A percentile compares a stretch with the other conserved stretches of the same genome.
Conservation (phyloP, 2,888 invertebrate species). For the Macropis europaea region DNA sequence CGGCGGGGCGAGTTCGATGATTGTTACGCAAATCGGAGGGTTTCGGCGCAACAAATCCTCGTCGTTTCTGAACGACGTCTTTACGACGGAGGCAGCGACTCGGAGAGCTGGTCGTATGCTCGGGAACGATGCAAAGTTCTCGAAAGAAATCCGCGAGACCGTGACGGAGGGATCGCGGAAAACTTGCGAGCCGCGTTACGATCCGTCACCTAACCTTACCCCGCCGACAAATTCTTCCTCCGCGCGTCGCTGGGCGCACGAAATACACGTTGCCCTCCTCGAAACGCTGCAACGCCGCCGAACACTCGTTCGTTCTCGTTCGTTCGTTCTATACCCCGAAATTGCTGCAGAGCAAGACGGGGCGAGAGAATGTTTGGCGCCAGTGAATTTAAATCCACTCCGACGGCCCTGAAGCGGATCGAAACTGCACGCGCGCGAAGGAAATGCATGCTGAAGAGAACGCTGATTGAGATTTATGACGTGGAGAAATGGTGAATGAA, state of each 20-base stretch:
- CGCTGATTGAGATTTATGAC: too few relatives aligned
- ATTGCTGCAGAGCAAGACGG: too few relatives aligned
- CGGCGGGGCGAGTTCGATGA: neutral
- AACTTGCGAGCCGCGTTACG: conserved; percentile 14
- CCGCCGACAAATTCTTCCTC: neutral
- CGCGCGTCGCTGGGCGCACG: neutral
- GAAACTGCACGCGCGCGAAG: too few relatives aligned
- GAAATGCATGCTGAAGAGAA: too few relatives aligned
- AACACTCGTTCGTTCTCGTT: neutral
- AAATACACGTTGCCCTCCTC: too few relatives aligned
- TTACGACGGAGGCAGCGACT: neutral
- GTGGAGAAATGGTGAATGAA: too few relatives aligned
- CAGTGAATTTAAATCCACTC: conserved; percentile 48
- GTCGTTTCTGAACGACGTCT: neutral
- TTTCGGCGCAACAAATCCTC: conserved; percentile 4
- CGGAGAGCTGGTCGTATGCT: neutral
- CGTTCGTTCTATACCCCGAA: too few relatives aligned
- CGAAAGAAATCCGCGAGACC: conserved; percentile 6
- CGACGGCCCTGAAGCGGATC: too few relatives aligned
- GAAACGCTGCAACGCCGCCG: too few relatives aligned
- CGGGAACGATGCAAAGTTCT: neutral
- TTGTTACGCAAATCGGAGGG: neutral
- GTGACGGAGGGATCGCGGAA: too few relatives aligned
- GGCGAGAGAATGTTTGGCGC: conserved; percentile 6
- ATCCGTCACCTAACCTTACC: neutral